Evolutionary conservation across 2,113 vertebrate species (phyloP).

Genomic region (Malurus melanocephalus): DNA sequence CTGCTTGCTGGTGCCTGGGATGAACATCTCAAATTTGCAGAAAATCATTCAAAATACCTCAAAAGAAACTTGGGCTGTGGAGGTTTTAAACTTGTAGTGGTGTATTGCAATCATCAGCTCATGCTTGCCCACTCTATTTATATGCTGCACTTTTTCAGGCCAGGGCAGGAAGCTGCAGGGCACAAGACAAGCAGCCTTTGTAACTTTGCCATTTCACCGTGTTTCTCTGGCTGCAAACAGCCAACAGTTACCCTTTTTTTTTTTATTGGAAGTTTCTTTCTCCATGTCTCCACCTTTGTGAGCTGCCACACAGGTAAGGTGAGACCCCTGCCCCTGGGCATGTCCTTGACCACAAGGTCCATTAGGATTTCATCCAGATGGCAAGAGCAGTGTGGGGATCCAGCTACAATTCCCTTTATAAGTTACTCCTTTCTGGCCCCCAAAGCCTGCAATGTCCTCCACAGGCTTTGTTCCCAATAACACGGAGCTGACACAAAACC

Average conservation of each 20-base stretch:
- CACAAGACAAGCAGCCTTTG: constrained; percentile 7
- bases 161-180: background rate
- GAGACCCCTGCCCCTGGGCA: background rate
- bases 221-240: background rate
- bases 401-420: background rate
- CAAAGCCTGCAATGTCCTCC: background rate
- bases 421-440: background rate
- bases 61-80: background rate
- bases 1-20: fast-evolving
- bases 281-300: background rate
- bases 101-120: background rate
- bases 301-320: background rate
- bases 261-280: background rate
- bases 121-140: background rate
- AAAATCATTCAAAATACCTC: background rate
- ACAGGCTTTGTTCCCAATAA: background rate
- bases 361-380: background rate
- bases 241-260: background rate
- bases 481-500: background rate
- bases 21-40: background rate
- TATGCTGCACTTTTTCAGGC: background rate
- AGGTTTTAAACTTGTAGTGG: background rate
- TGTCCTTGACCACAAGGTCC: fast-evolving
- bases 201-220: background rate
- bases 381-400: background rate